Evolutionary conservation across 2,888 invertebrate genomes (phyloP), one percentile per base, ranked within the genome.

Genomic region (Agrypnus murinus): DNA sequence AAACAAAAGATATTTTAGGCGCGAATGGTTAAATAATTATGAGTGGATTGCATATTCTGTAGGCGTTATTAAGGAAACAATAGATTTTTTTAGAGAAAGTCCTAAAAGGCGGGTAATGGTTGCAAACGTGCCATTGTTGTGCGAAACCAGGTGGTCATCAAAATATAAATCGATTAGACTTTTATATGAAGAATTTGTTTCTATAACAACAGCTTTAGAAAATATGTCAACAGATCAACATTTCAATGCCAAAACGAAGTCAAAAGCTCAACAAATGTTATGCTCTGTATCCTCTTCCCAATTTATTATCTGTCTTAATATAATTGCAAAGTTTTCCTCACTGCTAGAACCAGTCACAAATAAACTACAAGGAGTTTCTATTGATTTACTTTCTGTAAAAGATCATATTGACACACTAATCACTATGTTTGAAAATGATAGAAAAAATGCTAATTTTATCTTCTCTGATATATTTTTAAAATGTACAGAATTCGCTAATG

Each of bases 21-120:
- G 60, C 31, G 43, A 53, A 15, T 71, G 71, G 71, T 36, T 62
- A 25, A 57, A 63, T 0, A 17, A 25, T 6, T 58, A 67, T 43
- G 19, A 36, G 6, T 77, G 75, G 76, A 59, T 77, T 34, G 72
- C 45, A n/a, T 77, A 77, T 59, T 77, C 55, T 6, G 12, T 32
- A 32, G 55, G 32, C 1, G 32, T 34, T 8, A 12, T 31, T 12
- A 55, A 55, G 10, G 12, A 53, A 9, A 25, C 31, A 31, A 38
- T 14, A 25, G 2, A 25, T 3, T 43, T 43, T 14, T 43, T 43
- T 43, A 43, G 14, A 43, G 14, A 43, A 9, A 43, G 9, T 4
- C 2, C 4, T 40, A n/a, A n/a, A 4, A 31, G 53, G 5, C 7
- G 53, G 12, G 31, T n/a, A 9, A 2, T 10, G 3, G 31, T 53